These are phyloP conservation scores for Reinhardtius hippoglossoides DNA, from an alignment of 2,113 vertebrate species.

Conservation along the genomic window DNA sequence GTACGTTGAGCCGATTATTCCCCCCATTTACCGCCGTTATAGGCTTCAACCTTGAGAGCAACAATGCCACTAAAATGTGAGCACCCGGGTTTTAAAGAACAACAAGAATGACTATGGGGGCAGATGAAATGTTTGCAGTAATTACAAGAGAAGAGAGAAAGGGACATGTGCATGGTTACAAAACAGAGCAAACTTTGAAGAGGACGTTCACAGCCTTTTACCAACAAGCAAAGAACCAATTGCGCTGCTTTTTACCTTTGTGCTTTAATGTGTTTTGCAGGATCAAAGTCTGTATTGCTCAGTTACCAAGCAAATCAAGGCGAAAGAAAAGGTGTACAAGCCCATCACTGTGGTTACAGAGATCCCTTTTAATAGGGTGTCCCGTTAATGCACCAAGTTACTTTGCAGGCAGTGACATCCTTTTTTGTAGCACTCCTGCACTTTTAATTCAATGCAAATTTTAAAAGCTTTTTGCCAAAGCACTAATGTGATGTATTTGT, in stretches of 20 bases:
- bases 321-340: background rate
- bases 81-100: background rate
- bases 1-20: conserved; percentile 2
- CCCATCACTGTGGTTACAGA: background rate
- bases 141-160: background rate
- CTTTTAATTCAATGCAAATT: conserved; percentile 17
- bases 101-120: background rate
- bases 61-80: background rate
- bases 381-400: conserved; percentile 8
- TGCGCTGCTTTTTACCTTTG: conserved; percentile 16
- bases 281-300: conserved; percentile 21
- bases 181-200: background rate
- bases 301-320: conserved; percentile 13
- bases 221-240: conserved; percentile 10
- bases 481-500: background rate
- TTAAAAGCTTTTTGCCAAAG: conserved; percentile 1
- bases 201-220: background rate
- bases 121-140: background rate
- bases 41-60: background rate
- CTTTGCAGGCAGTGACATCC: conserved; percentile 6
- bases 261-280: conserved; percentile 27
- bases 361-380: background rate
- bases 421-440: conserved; percentile 2
- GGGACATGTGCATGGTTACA: background rate
- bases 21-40: conserved; percentile 1